phyloP scores from a whole-genome alignment of 2,888 invertebrate species.

The Pegoplata infirma region DNA sequence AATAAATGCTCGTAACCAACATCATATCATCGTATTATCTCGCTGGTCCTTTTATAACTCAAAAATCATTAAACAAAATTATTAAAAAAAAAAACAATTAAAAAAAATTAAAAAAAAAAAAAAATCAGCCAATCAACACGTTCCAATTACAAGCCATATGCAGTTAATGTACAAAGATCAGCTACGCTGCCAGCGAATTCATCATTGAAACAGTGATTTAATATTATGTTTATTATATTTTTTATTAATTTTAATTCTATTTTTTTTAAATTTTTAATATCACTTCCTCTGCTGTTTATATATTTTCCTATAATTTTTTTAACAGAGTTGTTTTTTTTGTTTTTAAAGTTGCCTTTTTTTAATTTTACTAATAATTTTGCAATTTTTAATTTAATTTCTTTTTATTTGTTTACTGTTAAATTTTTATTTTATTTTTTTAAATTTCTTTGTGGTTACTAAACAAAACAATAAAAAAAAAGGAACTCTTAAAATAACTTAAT shows the following conservation, averaged over 20 bases:
- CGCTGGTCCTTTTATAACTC: slow-evolving; percentile 38
- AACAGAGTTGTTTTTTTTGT: slow-evolving; percentile 49
- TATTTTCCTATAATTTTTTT: slow-evolving; percentile 41
- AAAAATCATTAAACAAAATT: slow-evolving; percentile 29
- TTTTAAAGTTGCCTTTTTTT: slow-evolving; percentile 45
- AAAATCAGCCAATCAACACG: slow-evolving; percentile 77
- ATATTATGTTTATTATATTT: slow-evolving; percentile 45
- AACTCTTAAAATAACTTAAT: slow-evolving; percentile 32
- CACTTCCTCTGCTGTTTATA: slow-evolving; percentile 40
- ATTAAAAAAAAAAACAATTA: slow-evolving; percentile 15
- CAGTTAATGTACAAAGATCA: slow-evolving; percentile 85
- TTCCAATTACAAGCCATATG: slow-evolving; percentile 78
- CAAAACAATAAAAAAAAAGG: slow-evolving; percentile 1
- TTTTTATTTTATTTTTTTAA: slow-evolving; percentile 21
- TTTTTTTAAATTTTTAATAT: slow-evolving; percentile 16
- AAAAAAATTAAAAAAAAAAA: slow-evolving; percentile 11
- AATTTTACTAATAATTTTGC: slow-evolving; percentile 42
- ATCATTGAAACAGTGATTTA: slow-evolving; percentile 80
- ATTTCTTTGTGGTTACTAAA: slow-evolving; percentile 44
- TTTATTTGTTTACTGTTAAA: slow-evolving; percentile 30
- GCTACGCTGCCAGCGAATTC: slow-evolving; percentile 93
- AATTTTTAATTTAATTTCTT: slow-evolving; percentile 19
- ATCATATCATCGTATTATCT: slow-evolving; percentile 40
- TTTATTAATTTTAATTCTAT: slow-evolving; percentile 35
- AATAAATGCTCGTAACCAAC: slow-evolving; percentile 50